phyloP scores from a whole-genome alignment of 2,888 invertebrate species.

The Sarcophaga rosellei region DNA sequence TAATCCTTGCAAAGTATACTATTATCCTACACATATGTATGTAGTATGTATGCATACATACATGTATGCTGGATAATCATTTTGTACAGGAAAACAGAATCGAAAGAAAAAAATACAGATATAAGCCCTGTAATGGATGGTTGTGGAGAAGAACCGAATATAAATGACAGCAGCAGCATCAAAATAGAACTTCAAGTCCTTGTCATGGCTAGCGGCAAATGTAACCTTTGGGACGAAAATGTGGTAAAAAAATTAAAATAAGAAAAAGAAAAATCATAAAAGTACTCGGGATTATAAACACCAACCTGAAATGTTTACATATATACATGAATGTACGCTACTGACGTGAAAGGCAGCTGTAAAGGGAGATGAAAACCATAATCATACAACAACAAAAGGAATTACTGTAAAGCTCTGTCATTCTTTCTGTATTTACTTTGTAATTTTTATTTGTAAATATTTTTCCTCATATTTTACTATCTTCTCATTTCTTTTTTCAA shows the following conservation, averaged over 20 bases:
- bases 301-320: not conserved
- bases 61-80: constrained; percentile 40
- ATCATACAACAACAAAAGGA: constrained; percentile 31
- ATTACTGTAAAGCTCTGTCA: constrained; percentile 29
- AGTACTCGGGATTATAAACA: constrained; percentile 5
- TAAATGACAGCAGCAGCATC: constrained; percentile 53
- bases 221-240: constrained; percentile 59
- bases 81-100: not conserved
- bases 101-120: constrained; percentile 1
- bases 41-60: not conserved
- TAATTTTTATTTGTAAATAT: constrained; percentile 19
- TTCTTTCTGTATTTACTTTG: constrained; percentile 35
- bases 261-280: constrained; percentile 6
- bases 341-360: not conserved
- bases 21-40: not conserved
- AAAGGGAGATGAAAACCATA: constrained; percentile 31
- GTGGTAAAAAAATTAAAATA: not conserved
- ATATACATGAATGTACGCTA: not conserved
- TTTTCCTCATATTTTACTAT: not conserved
- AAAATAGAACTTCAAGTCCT: constrained; percentile 54
- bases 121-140: constrained; percentile 10
- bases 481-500: too few relatives aligned
- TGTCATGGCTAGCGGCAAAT: constrained; percentile 61
- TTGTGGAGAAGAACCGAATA: constrained; percentile 9
- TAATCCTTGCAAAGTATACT: not conserved